phyloP scores from a whole-genome alignment of 2,888 invertebrate genomes.

The Calliphora vomitoria region DNA sequence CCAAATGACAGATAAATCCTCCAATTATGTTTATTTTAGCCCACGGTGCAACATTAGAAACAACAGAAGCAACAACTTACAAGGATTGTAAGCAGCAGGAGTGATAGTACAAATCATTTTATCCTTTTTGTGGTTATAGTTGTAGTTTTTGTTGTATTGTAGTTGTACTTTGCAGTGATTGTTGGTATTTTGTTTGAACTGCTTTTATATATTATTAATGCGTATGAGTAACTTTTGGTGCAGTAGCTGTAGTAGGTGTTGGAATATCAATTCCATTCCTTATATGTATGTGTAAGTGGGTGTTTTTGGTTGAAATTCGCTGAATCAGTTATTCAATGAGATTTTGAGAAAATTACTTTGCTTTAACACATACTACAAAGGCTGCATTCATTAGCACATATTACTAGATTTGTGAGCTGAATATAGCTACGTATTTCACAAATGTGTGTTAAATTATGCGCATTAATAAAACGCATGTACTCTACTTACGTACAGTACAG shows the following conservation, averaged over 20 bases:
- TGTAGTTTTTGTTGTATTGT: background rate
- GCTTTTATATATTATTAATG: slow-evolving; percentile 7
- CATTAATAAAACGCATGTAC: slow-evolving; percentile 21
- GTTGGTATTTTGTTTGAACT: slow-evolving; percentile 8
- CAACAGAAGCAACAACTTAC: slow-evolving; percentile 24
- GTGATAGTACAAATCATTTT: slow-evolving; percentile 47
- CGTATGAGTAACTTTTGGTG: background rate
- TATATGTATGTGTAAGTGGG: background rate
- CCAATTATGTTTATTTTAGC: too few relatives aligned
- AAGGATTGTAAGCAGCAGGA: slow-evolving; percentile 47
- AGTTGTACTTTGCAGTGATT: slow-evolving; percentile 5
- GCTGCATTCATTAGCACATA: background rate
- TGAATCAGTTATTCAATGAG: slow-evolving; percentile 49
- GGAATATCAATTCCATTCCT: background rate
- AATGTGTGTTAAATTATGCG: slow-evolving; percentile 43
- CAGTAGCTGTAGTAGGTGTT: background rate
- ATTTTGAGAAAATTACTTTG: slow-evolving; percentile 46
- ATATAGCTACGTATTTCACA: background rate
- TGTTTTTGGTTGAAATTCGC: slow-evolving; percentile 40
- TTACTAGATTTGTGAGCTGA: background rate
- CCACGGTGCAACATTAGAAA: slow-evolving; percentile 31
- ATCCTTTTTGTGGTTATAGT: slow-evolving; percentile 47
- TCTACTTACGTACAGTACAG: background rate
- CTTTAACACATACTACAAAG: slow-evolving; percentile 1
- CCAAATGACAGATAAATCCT: too few relatives aligned